phyloP scores from a whole-genome alignment of 2,797 vertebrate genomes.

The Allobates femoralis region DNA sequence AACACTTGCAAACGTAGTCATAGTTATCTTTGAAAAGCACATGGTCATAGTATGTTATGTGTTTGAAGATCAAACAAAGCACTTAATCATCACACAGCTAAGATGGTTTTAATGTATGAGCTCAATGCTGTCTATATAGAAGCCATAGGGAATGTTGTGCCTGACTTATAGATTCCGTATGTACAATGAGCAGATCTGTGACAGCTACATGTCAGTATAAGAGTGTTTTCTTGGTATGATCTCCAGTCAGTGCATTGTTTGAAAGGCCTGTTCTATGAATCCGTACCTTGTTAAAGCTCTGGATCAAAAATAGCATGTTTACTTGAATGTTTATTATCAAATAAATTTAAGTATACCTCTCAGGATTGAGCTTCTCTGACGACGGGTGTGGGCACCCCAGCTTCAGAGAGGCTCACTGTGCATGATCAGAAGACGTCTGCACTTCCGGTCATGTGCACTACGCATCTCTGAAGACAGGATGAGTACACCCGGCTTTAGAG shows the following conservation, averaged over 20 bases:
- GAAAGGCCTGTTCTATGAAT: too few species aligned
- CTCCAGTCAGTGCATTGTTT: neutral
- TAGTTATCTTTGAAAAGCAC: conserved; percentile 37
- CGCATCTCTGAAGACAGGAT: too few species aligned
- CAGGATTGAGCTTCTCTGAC: too few species aligned
- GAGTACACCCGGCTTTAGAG: too few species aligned
- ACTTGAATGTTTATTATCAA: too few species aligned
- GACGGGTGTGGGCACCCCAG: too few species aligned
- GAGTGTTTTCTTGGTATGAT: neutral
- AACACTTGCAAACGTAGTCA: conserved; percentile 40
- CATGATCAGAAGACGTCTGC: too few species aligned
- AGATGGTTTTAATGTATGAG: conserved; percentile 7
- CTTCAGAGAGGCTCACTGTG: too few species aligned
- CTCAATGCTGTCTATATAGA: neutral
- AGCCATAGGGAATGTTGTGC: neutral
- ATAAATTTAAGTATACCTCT: too few species aligned
- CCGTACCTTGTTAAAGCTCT: too few species aligned
- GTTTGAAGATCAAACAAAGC: conserved; percentile 28
- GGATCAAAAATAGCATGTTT: too few species aligned
- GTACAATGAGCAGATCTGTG: neutral
- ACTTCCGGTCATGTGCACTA: too few species aligned
- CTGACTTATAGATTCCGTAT: neutral
- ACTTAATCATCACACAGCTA: conserved; percentile 5
- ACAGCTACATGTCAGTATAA: neutral
- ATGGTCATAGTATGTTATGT: conserved; percentile 29